Evolutionary conservation across 2,888 invertebrate genomes (phyloP), one percentile per base, ranked within the genome.

Genomic region (Lasioglossum vierecki): DNA sequence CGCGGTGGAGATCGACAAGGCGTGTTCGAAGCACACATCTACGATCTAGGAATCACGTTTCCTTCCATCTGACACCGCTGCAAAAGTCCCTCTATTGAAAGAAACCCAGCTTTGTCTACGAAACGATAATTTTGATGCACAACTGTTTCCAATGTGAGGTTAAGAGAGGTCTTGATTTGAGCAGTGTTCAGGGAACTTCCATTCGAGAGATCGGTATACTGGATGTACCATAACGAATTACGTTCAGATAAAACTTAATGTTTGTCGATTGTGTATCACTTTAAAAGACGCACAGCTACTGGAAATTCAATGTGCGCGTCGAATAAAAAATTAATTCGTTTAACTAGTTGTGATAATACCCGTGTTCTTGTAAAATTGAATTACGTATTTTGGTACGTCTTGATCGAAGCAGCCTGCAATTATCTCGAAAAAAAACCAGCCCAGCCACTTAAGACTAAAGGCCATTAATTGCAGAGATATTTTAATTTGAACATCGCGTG

Each of bases 11-110:
- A 44, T 57, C 66, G 82, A 39, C 70, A 82, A 30, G 80, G 74
- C 4, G 82, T 74, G 30, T 83, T 80, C 18, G 88, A 35, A 39
- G 86, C 82, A n/a, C 90, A 83, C 90, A 90, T 90, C 83, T 84
- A 88, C 39, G 9, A 57, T 49, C 70, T 72, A 74, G 11, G 26
- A 22, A 53, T 39, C 39, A 2, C 41, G 30, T 22, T 49, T 49
- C 22, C 44, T 60, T 53, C 80, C 26, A 22, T 18, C 4, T 44
- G 39, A 39, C 75, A 66, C 68, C 11, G 22, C 57, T 18, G 15
- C 44, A 49, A 13, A 53, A 46, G 30, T 71, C 30, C 11, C n/a
- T 30, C 9, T 13, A 22, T 35, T 18, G 2, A 13, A 30, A n/a
- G 15, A 49, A 15, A 11, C 22, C 44, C 9, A 39, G 6, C 18